Conservation (phyloP, 2,888 invertebrate species). For the Hemithea aestivaria region DNA sequence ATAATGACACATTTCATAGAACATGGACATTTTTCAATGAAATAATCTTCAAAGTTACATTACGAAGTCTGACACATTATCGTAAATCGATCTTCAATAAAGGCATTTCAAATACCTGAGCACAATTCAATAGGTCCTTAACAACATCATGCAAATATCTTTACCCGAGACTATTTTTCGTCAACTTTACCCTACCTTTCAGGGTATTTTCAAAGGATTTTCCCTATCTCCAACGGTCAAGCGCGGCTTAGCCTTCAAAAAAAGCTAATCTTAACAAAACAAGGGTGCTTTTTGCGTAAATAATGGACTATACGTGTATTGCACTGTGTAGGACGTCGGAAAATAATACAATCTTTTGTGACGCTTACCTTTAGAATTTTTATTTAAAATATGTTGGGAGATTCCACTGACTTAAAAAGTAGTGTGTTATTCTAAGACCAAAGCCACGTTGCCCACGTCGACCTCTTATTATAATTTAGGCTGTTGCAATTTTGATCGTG, state of each 20-base stretch:
- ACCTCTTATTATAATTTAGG: too few species aligned
- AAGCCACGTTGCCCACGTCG: too few species aligned
- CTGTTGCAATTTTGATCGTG: too few species aligned
- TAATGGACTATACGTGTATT: constrained; percentile 17
- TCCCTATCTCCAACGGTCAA: constrained; percentile 14
- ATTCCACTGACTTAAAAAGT: neutral
- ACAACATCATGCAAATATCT: constrained; percentile 14
- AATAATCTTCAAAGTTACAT: too few species aligned
- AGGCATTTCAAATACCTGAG: neutral
- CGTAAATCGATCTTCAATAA: neutral
- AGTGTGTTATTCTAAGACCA: too few species aligned
- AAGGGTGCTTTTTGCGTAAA: constrained; percentile 11
- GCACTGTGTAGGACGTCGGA: constrained; percentile 17
- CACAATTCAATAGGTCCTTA: neutral
- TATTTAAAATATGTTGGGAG: too few species aligned
- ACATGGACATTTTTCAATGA: too few species aligned
- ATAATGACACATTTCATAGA: too few species aligned
- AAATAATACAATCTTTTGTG: constrained; percentile 28
- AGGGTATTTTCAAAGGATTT: constrained; percentile 4
- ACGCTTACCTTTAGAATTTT: constrained; percentile 25
- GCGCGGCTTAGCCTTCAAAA: constrained; percentile 11
- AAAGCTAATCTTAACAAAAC: constrained; percentile 23
- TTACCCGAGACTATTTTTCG: constrained; percentile 10
- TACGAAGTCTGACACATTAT: too few species aligned
- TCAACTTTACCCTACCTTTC: constrained; percentile 6